Evolutionary conservation across 1,140 invertebrate species (phyloP), one percentile per base, ranked within the genome.

Genomic region (Drosophila equinoxialis): DNA sequence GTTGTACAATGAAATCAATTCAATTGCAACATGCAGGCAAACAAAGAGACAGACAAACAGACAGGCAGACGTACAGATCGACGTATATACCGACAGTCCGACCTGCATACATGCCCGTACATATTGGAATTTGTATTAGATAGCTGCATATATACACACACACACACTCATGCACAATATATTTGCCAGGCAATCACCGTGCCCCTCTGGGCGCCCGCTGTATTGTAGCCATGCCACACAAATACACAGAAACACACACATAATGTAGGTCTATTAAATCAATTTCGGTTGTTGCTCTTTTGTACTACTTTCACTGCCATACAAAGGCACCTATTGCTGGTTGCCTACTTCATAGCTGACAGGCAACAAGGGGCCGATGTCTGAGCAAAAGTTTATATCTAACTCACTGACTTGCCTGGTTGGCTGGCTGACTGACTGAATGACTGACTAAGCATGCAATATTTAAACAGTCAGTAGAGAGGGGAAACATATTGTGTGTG

Each of bases 231-330:
- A 17, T 48, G 14, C 14, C 57, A 59, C 74, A 39, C 66, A 30
- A 30, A 30, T 6, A 30, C 26, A 30, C 6, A 69, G 81, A 85
- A 78, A 30, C 30, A 30, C 0, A 6, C 67, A 57, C 77, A 69
- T 86, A 85, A 78, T 82, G 59, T 71, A 59, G 83, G 66, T 68
- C 75, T 87, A 82, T 86, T 86, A 86, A 87, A 86, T 86, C 79
- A 86, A 86, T 87, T 86, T 82, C 64, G 79, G 68, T 79, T 83
- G 67, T 79, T 79, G 79, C 83, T 79, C 83, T 74, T 86, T 82
- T 87, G 72, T 66, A 76, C 82, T 79, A 87, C 79, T 82, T 87
- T 82, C 72, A 69, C 79, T 79, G 45, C 45, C 45, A 51, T 23
- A 51, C 17, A 51, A 51, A 51, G 45, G 45, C 45, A 51, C 14